A percentile compares a stretch with the other conserved stretches of the same genome.
phyloP scores from a whole-genome alignment of 1,140 invertebrate genomes.

The Polyergus mexicanus region DNA sequence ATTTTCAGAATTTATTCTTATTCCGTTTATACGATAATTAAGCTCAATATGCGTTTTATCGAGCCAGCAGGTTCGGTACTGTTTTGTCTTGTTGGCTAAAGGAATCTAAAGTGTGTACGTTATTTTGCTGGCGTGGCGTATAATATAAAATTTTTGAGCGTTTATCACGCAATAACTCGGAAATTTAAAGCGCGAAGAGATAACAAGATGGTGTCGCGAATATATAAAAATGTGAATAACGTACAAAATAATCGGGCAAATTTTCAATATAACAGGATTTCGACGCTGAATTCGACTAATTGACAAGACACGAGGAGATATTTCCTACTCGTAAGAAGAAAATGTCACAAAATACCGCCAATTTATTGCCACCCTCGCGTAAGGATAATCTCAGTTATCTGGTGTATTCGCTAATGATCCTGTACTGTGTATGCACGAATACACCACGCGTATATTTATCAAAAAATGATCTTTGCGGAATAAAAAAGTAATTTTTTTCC shows the following conservation, averaged over 20 bases:
- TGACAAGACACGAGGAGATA: constrained; percentile 67
- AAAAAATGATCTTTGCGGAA: constrained; percentile 22
- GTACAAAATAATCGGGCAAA: constrained; percentile 12
- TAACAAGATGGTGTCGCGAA: not conserved
- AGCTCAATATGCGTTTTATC: not conserved
- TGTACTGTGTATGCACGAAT: constrained; percentile 55
- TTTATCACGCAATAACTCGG: constrained; percentile 20
- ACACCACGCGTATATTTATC: constrained; percentile 66
- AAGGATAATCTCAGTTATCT: not conserved
- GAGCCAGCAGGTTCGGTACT: not conserved
- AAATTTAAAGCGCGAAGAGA: constrained; percentile 30
- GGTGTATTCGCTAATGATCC: constrained; percentile 16
- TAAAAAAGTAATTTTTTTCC: not conserved
- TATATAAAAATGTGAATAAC: constrained; percentile 21
- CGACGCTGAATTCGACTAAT: constrained; percentile 64
- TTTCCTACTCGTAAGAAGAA: constrained; percentile 11
- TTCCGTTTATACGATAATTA: not conserved
- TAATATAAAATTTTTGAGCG: constrained; percentile 4
- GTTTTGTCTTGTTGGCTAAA: not conserved
- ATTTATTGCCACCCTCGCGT: not conserved
- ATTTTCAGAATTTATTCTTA: constrained; percentile 12
- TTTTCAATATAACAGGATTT: not conserved
- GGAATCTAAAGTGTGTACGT: not conserved
- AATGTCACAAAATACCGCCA: constrained; percentile 4
- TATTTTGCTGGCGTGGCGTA: not conserved